A percentile compares a stretch with the other conserved stretches of the same genome.
Evolutionary conservation across 2,888 invertebrate genomes (phyloP).

Genomic region (Tachina fera): DNA sequence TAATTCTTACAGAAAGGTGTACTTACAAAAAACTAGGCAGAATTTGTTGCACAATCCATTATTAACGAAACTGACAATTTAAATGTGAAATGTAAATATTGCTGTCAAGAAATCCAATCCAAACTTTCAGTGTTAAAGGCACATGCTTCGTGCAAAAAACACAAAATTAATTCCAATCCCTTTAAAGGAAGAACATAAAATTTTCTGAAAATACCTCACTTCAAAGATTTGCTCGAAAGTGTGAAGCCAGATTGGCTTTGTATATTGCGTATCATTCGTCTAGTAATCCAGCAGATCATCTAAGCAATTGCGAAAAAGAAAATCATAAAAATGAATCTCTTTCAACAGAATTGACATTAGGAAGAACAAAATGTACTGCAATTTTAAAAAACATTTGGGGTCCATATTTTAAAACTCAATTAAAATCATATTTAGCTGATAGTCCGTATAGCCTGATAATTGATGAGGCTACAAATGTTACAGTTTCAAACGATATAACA

Average conservation of each 20-base stretch:
- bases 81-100: slow-evolving; percentile 7
- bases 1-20: not conserved
- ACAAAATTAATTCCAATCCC: not conserved
- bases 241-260: not conserved
- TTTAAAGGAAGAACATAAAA: not conserved
- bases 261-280: not conserved
- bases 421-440: not conserved
- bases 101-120: not conserved
- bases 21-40: not conserved
- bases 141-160: not conserved
- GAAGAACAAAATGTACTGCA: slow-evolving; percentile 6
- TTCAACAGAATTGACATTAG: not conserved
- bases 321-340: not conserved
- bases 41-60: not conserved
- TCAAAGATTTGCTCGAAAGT: not conserved
- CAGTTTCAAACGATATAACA: too few relatives aligned
- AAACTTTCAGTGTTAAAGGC: not conserved
- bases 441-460: not conserved
- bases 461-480: not conserved
- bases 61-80: not conserved
- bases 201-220: not conserved
- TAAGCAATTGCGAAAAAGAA: not conserved
- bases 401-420: not conserved
- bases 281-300: too few relatives aligned
- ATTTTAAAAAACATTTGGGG: slow-evolving; percentile 7